A percentile compares a stretch with the other conserved stretches of the same genome.
Evolutionary conservation across 2,113 vertebrate species (phyloP).

Genomic region (Tichodroma muraria): DNA sequence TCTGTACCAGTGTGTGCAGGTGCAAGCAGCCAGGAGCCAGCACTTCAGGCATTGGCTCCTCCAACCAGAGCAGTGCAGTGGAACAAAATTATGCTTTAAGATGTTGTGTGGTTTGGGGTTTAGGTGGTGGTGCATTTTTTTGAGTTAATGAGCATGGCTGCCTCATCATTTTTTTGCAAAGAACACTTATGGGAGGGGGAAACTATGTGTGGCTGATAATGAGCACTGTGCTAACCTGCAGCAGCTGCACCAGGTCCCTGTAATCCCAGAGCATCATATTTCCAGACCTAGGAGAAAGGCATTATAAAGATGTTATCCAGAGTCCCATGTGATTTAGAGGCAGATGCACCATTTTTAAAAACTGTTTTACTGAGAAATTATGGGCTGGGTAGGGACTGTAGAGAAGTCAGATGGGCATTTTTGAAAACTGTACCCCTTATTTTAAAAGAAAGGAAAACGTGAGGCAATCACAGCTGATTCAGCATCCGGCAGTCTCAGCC

Average conservation of each 20-base stretch:
- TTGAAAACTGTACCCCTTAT: constrained; percentile 2
- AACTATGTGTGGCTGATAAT: neutral
- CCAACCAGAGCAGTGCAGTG: neutral
- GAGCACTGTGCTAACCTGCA: neutral
- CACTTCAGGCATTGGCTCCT: neutral
- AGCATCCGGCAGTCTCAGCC: constrained; percentile 55
- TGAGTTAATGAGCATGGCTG: neutral
- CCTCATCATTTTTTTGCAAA: neutral
- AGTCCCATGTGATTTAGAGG: neutral
- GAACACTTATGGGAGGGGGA: neutral
- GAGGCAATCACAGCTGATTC: constrained; percentile 60
- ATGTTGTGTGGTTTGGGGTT: neutral
- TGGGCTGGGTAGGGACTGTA: neutral
- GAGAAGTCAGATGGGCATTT: constrained; percentile 12
- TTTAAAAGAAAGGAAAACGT: constrained; percentile 61
- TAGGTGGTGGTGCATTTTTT: neutral
- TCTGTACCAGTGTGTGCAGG: neutral
- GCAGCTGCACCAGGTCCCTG: neutral
- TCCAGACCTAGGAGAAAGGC: neutral
- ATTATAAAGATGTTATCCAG: neutral
- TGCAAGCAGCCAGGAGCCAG: neutral
- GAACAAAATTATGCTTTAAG: neutral
- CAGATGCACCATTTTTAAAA: neutral
- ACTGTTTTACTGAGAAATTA: neutral
- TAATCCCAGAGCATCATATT: neutral